phyloP scores from a whole-genome alignment of 2,113 vertebrate genomes.

The Engystomops pustulosus region DNA sequence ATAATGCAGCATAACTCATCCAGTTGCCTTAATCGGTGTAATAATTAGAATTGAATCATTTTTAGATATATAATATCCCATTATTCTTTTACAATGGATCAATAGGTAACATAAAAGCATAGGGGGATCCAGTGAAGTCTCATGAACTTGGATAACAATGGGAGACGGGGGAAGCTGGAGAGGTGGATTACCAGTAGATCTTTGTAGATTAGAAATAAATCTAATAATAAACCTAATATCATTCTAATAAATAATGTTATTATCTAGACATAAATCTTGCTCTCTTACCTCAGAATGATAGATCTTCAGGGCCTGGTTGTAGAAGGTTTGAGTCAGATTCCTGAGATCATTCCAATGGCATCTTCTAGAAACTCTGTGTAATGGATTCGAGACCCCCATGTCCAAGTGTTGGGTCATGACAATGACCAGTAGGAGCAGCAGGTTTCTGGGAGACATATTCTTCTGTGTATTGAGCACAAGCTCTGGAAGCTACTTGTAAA shows the following conservation, averaged over 20 bases:
- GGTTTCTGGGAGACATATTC: conserved; percentile 27
- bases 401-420: not conserved
- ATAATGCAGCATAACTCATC: too few species aligned
- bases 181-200: too few species aligned
- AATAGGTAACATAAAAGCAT: too few species aligned
- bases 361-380: not conserved
- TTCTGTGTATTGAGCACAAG: not conserved
- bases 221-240: too few species aligned
- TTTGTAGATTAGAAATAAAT: too few species aligned
- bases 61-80: not conserved
- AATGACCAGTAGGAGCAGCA: conserved; percentile 6
- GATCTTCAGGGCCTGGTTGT: not conserved
- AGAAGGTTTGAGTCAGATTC: not conserved
- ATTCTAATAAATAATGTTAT: not conserved
- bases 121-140: too few species aligned
- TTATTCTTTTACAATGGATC: too few species aligned
- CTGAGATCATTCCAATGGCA: conserved; percentile 14
- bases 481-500: not conserved
- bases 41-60: too few species aligned
- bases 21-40: too few species aligned
- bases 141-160: too few species aligned
- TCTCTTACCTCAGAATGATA: conserved; percentile 25
- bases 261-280: not conserved
- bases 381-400: not conserved
- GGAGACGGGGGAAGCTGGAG: too few species aligned